Evolutionary conservation across 1,140 invertebrate genomes (phyloP).

Genomic region (Gerris buenoi): DNA sequence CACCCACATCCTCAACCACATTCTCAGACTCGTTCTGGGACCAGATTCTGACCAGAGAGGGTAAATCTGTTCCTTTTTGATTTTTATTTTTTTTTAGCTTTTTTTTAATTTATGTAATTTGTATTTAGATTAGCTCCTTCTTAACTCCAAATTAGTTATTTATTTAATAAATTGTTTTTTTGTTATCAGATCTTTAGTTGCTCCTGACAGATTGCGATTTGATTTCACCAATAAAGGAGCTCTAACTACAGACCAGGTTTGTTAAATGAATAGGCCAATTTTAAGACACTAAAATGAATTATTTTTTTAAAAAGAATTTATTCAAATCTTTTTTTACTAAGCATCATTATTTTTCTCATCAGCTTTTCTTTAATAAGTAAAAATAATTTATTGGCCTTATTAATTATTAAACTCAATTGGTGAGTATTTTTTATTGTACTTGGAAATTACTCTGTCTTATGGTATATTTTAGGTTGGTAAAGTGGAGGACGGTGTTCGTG

Average conservation of each 20-base stretch:
- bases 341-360: background rate
- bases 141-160: too few species aligned
- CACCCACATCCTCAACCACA: constrained; percentile 93
- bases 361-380: background rate
- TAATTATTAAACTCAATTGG: background rate
- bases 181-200: constrained; percentile 62
- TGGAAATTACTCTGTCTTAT: too few species aligned
- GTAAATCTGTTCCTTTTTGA: background rate
- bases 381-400: background rate
- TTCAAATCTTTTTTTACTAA: too few species aligned
- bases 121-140: too few species aligned
- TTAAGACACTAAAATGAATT: too few species aligned
- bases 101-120: too few species aligned
- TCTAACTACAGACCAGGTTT: background rate
- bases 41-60: constrained; percentile 91
- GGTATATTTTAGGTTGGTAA: constrained; percentile 45
- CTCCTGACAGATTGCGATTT: constrained; percentile 87
- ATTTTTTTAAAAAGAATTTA: too few species aligned
- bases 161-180: background rate
- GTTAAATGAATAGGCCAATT: too few species aligned
- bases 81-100: too few species aligned
- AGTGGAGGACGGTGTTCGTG: constrained; percentile 61
- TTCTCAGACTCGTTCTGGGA: constrained; percentile 73
- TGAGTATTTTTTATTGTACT: too few species aligned
- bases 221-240: constrained; percentile 87